Base-by-base conservation (phyloP, 1,140 invertebrate genomes). In the Papilio xuthus region DNA sequence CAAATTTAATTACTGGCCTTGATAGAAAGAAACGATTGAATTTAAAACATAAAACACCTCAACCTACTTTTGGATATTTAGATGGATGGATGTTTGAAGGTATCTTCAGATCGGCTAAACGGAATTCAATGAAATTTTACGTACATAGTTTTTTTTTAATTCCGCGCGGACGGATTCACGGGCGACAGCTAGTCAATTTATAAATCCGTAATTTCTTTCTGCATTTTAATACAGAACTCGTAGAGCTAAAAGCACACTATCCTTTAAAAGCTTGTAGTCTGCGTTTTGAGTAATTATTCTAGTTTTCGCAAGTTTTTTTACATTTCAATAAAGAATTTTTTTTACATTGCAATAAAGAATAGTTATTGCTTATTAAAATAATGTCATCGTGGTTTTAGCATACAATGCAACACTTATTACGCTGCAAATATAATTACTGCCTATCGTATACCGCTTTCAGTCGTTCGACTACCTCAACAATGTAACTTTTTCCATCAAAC, bases 401-500 rank as follows among this genome's bases (percentile, higher is more conserved):
- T 28, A 63, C 60, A 63, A 63, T 63, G 60, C 23, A 63, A 63
- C 60, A 32, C 23, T 63, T 63, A 63, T 63, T 63, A 12, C 60
- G 60, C 23, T 28, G 60, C 60, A 63, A 63, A 63, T 63, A 28
- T 72, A 72, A 47, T 72, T 72, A 72, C 41, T 3, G 10, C 42
- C 20, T 76, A 76, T 63, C 74, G 44, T n/a, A 15, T 60, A 32
- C 41, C 74, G 56, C 74, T 42, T 60, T 28, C 73, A 26, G 72
- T 28, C 50, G 37, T 47, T 71, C 47, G 47, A 44, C 73, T 56
- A 76, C 74, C 74, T 37, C 74, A 76, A 87, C 87, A 87, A 78
- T 85, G 86, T 87, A 84, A 80, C 78, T 41, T 76, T 63, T 74
- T 83, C 82, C 82, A 86, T 85, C 82, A 83, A 76, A 79, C 70